phyloP scores from a whole-genome alignment of 2,888 invertebrate genomes.

The Physocephala rufipes region DNA sequence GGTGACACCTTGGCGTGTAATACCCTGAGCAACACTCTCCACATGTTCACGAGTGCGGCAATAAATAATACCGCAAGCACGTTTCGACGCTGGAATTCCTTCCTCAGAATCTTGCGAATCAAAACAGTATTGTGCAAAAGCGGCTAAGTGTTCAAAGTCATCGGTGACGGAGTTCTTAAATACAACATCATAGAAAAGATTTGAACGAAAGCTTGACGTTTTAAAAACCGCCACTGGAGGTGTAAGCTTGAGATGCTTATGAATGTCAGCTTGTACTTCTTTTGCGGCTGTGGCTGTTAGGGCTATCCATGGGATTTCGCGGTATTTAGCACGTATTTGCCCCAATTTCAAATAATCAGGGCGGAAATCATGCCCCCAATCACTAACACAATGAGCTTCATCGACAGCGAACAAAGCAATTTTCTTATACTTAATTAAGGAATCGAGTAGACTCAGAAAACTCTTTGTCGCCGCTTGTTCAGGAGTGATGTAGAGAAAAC shows the following conservation, averaged over 20 bases:
- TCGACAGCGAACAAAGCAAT: slow-evolving; percentile 93
- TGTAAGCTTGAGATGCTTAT: slow-evolving; percentile 75
- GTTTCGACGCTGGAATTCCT: slow-evolving; percentile 51
- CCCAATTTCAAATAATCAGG: slow-evolving; percentile 94
- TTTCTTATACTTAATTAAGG: slow-evolving; percentile 78
- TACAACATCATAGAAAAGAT: slow-evolving; percentile 93
- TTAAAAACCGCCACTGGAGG: slow-evolving; percentile 79
- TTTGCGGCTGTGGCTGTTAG: slow-evolving; percentile 92
- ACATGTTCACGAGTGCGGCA: slow-evolving; percentile 94
- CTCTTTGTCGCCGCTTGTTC: slow-evolving; percentile 89
- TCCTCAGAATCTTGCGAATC: slow-evolving; percentile 65
- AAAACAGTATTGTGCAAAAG: slow-evolving; percentile 76
- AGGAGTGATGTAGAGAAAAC: slow-evolving; percentile 94
- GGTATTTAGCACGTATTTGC: slow-evolving; percentile 70
- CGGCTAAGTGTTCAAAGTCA: slow-evolving; percentile 81
- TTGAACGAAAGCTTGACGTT: slow-evolving; percentile 88
- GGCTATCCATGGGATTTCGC: slow-evolving; percentile 84
- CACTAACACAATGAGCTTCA: slow-evolving; percentile 97
- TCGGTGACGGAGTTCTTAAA: slow-evolving; percentile 86
- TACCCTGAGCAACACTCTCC: slow-evolving; percentile 80
- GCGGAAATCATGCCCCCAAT: slow-evolving; percentile 99
- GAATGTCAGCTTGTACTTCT: slow-evolving; percentile 85
- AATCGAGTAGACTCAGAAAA: slow-evolving; percentile 74
- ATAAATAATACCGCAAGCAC: slow-evolving; percentile 89
- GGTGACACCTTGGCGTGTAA: slow-evolving; percentile 78